phyloP scores from a whole-genome alignment of 2,888 invertebrate species.

The Clusia tigrina region DNA sequence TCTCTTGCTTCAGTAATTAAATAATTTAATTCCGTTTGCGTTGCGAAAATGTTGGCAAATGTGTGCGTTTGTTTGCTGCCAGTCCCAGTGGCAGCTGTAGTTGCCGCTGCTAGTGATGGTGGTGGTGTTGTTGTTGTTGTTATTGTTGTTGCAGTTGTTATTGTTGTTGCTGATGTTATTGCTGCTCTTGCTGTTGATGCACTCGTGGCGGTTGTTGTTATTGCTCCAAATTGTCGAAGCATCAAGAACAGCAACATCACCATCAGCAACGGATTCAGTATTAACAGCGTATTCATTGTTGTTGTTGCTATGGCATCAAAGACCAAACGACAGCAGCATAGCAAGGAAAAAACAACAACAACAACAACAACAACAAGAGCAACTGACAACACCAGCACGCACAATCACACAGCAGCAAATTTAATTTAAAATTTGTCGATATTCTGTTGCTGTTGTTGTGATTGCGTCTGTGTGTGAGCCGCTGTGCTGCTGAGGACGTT shows the following conservation, averaged over 20 bases:
- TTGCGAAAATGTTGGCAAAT: constrained; percentile 7
- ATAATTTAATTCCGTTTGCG: constrained; percentile 43
- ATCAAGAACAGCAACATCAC: background rate
- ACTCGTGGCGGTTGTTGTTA: background rate
- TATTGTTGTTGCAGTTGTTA: background rate
- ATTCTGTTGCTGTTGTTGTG: background rate
- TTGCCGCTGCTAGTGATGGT: background rate
- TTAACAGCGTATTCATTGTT: background rate
- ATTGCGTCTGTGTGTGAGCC: background rate
- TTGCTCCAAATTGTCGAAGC: constrained; percentile 1
- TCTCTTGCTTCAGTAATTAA: constrained; percentile 61
- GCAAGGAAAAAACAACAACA: too few relatives aligned
- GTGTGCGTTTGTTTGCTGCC: constrained; percentile 3
- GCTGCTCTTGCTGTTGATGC: too few relatives aligned
- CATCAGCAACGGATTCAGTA: background rate
- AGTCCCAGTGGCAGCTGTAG: background rate
- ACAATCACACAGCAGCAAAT: too few relatives aligned
- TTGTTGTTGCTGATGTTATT: too few relatives aligned
- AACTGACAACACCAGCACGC: background rate
- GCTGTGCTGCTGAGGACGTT: background rate
- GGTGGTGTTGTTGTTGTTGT: too few relatives aligned
- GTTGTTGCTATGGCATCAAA: constrained; percentile 4
- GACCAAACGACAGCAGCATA: background rate
- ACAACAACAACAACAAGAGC: too few relatives aligned
- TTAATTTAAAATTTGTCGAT: background rate